Conservation (phyloP, 2,888 invertebrate species). For the Pachliopta kotzebuea region DNA sequence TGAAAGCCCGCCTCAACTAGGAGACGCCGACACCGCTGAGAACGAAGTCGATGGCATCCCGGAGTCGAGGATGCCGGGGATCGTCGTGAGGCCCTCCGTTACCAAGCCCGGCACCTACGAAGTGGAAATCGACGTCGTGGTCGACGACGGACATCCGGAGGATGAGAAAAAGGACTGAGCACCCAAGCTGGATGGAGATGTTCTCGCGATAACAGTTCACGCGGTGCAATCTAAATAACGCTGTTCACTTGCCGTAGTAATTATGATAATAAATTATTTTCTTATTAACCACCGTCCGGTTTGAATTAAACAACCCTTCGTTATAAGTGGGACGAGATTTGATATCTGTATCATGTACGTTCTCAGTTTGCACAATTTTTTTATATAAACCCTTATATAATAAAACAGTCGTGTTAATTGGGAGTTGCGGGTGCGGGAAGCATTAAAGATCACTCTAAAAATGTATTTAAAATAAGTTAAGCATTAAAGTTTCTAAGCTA, state of each 20-base stretch:
- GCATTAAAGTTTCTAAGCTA: too few relatives aligned
- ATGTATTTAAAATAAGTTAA: too few relatives aligned
- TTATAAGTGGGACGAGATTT: too few relatives aligned
- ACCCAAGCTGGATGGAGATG: neutral
- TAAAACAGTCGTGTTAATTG: too few relatives aligned
- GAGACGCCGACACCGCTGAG: slow-evolving; percentile 52
- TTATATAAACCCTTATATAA: too few relatives aligned
- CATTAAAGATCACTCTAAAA: too few relatives aligned
- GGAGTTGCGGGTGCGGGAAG: too few relatives aligned
- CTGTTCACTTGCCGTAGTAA: slow-evolving; percentile 68
- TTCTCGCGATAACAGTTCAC: too few relatives aligned
- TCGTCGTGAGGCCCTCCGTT: slow-evolving; percentile 59
- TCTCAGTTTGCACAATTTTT: too few relatives aligned
- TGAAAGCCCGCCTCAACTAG: slow-evolving; percentile 37
- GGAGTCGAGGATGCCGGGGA: slow-evolving; percentile 66
- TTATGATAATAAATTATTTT: slow-evolving; percentile 48
- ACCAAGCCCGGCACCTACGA: slow-evolving; percentile 69
- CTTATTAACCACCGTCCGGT: neutral
- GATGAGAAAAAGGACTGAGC: slow-evolving; percentile 39
- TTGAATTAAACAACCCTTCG: too few relatives aligned
- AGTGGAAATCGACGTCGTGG: slow-evolving; percentile 65
- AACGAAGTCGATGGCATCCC: slow-evolving; percentile 73
- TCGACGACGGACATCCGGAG: slow-evolving; percentile 69
- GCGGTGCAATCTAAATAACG: too few relatives aligned
- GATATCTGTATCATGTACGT: too few relatives aligned